Conservation (phyloP, 2,113 vertebrate genomes). For the Gopherus flavomarginatus region DNA sequence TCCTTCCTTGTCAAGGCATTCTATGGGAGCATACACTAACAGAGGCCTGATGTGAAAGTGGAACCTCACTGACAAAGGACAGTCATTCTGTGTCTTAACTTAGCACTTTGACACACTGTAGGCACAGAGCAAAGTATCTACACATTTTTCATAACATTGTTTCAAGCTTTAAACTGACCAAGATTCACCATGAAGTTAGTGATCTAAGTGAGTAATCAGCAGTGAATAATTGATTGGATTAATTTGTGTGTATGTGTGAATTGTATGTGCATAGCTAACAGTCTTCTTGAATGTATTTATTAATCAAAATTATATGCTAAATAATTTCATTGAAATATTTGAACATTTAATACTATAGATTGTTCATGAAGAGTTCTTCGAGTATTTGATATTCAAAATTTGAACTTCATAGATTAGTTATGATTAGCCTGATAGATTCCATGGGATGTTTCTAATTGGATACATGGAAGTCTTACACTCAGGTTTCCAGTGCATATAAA, state of each 20-base stretch:
- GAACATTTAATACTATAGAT: neutral
- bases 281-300: neutral
- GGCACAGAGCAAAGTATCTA: neutral
- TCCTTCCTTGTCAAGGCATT: fast-evolving
- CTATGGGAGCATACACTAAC: neutral
- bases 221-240: neutral
- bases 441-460: neutral
- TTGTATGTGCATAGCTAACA: neutral
- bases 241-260: neutral
- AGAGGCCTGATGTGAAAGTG: neutral
- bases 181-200: neutral
- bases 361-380: neutral
- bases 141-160: neutral
- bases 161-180: neutral
- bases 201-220: neutral
- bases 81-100: neutral
- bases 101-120: neutral
- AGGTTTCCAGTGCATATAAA: neutral
- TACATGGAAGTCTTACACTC: neutral
- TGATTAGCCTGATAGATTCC: neutral
- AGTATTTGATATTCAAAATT: neutral
- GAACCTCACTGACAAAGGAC: neutral
- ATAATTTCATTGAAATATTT: neutral
- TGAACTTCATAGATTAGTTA: neutral
- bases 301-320: neutral